Evolutionary conservation across 2,888 invertebrate species (phyloP).

Genomic region (Perizoma flavofasciatum): DNA sequence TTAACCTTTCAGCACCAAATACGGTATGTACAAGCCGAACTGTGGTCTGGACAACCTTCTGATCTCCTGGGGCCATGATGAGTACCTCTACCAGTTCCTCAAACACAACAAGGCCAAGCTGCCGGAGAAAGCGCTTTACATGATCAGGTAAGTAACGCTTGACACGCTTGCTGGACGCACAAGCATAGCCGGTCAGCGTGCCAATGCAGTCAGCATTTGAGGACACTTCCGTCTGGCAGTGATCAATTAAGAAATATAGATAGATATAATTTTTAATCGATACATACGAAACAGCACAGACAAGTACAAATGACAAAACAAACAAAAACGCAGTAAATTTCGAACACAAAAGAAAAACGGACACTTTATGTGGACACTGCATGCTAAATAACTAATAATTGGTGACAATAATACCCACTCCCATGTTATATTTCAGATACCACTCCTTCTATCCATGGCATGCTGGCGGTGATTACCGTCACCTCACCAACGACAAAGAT

Average conservation of each 20-base stretch:
- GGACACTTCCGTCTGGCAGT: no score
- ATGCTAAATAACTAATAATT: no score
- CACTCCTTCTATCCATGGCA: constrained; percentile 99
- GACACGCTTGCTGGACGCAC: constrained; percentile 81
- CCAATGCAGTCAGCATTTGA: constrained; percentile 87
- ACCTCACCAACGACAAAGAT: constrained; percentile 91
- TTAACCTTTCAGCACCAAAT: constrained; percentile 86
- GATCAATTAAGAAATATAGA: no score
- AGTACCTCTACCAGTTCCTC: constrained; percentile 95
- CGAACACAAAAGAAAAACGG: no score
- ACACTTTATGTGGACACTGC: no score
- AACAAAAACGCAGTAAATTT: no score
- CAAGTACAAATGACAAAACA: no score
- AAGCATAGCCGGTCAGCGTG: neutral
- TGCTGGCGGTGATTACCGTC: constrained; percentile 92
- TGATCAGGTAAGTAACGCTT: constrained; percentile 86
- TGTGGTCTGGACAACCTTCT: constrained; percentile 94
- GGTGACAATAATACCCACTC: no score
- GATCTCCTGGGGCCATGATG: constrained; percentile 99
- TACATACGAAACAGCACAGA: no score
- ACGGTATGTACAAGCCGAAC: constrained; percentile 93
- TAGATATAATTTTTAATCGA: no score
- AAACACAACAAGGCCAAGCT: constrained; percentile 91
- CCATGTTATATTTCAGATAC: constrained; percentile 77
- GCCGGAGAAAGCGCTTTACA: constrained; percentile 93